Conservation (phyloP, 2,888 invertebrate genomes). For the Campoplex capitator region DNA sequence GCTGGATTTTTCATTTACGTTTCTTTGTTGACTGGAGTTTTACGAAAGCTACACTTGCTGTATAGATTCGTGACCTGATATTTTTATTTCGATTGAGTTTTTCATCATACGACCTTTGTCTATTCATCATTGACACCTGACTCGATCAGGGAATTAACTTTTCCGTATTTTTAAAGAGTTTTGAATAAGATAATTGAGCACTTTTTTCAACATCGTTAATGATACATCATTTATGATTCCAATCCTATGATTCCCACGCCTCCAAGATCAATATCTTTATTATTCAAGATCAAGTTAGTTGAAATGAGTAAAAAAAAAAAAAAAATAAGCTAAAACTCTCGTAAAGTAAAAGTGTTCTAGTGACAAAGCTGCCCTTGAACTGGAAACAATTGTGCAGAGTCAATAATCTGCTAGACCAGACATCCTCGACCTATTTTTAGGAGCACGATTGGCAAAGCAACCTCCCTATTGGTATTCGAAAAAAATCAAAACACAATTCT, state of each 20-base stretch:
- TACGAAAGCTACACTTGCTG: too few relatives aligned
- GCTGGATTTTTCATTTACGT: too few relatives aligned
- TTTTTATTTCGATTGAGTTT: too few relatives aligned
- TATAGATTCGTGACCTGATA: too few relatives aligned
- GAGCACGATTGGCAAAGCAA: conserved; percentile 17
- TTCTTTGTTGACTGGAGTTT: too few relatives aligned
- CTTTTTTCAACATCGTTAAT: neutral
- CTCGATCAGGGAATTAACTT: neutral
- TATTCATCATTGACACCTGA: too few relatives aligned
- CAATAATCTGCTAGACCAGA: conserved; percentile 68
- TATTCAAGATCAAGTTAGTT: neutral
- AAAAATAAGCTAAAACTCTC: neutral
- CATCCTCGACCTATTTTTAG: conserved; percentile 70
- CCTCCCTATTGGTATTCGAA: neutral
- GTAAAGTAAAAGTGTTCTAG: conserved; percentile 63
- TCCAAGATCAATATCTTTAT: neutral
- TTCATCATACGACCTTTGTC: too few relatives aligned
- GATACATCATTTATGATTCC: neutral
- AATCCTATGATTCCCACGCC: neutral
- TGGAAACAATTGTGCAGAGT: conserved; percentile 66
- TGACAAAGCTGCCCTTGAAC: conserved; percentile 66
- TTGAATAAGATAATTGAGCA: neutral
- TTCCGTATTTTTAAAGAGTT: neutral
- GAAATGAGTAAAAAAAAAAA: neutral
- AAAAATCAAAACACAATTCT: conserved; percentile 11